These are phyloP conservation scores for Cariama cristata DNA, from an alignment of 2,113 vertebrate genomes.

Conservation along the genomic window DNA sequence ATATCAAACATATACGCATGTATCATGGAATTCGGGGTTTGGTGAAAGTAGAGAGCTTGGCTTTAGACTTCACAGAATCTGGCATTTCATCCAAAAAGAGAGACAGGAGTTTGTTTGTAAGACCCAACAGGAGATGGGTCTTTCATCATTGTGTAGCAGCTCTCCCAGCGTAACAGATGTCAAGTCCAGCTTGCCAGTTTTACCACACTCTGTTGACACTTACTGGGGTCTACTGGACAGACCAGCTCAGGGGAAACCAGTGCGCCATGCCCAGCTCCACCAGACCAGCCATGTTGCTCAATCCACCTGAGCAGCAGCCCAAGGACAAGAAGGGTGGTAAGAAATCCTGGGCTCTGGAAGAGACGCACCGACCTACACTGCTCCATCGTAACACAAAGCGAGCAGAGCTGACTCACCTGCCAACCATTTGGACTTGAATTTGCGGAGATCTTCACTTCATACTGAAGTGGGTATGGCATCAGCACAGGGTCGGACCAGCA, in stretches of 20 bases:
- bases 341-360: neutral
- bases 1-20: neutral
- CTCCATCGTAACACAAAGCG: neutral
- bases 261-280: neutral
- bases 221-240: neutral
- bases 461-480: constrained; percentile 69
- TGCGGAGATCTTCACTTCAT: constrained; percentile 82
- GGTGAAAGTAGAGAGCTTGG: neutral
- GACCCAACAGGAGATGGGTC: neutral
- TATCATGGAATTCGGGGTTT: neutral
- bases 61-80: neutral
- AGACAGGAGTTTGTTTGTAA: neutral
- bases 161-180: neutral
- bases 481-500: constrained; percentile 77
- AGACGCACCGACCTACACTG: fast-evolving
- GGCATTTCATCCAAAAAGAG: neutral
- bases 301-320: neutral
- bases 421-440: constrained; percentile 18
- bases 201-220: neutral
- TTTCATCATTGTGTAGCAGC: neutral
- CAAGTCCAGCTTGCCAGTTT: neutral
- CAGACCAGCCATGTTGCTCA: fast-evolving
- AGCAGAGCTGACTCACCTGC: constrained; percentile 66
- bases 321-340: neutral
- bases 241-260: neutral